Conservation (phyloP, 1,140 invertebrate species). For the Mizuhopecten yessoensis region DNA sequence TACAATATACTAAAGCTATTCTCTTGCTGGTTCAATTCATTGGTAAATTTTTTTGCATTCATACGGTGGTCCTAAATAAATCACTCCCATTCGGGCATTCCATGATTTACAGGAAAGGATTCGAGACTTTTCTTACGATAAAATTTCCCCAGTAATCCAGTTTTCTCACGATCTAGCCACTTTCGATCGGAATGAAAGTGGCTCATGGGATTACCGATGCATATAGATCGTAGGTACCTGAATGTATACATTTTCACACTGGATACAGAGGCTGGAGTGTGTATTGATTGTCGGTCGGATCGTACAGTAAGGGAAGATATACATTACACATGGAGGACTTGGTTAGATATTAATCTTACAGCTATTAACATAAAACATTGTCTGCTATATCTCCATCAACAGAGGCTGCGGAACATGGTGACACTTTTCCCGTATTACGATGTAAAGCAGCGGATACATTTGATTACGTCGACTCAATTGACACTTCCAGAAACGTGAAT, state of each 20-base stretch:
- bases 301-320: not conserved
- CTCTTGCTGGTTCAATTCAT: no score
- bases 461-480: not conserved
- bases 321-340: not conserved
- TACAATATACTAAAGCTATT: no score
- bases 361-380: not conserved
- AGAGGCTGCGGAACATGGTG: not conserved
- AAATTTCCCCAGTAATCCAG: no score
- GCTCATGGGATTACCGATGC: not conserved
- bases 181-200: not conserved
- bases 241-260: no score
- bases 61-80: no score
- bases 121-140: no score
- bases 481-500: not conserved
- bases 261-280: not conserved
- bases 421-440: not conserved
- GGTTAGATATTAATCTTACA: not conserved
- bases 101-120: no score
- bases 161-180: no score
- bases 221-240: no score
- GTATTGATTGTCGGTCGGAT: not conserved
- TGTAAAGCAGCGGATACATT: not conserved
- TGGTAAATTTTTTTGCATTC: no score
- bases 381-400: not conserved
- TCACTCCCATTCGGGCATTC: no score